Conservation (phyloP, 2,888 invertebrate genomes). For the Tholera decimalis region DNA sequence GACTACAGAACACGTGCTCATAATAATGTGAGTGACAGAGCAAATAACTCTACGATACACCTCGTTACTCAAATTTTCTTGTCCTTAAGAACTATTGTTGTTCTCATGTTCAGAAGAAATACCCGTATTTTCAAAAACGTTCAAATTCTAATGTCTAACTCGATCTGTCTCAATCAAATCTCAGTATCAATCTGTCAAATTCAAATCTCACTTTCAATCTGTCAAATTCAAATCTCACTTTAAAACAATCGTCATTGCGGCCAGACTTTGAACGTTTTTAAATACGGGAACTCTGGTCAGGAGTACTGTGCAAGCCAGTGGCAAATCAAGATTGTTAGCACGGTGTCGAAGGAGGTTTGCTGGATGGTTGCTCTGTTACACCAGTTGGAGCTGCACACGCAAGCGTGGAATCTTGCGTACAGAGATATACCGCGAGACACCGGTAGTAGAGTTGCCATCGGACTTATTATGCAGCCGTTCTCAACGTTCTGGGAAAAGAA, state of each 20-base stretch:
- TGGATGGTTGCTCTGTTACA: constrained; percentile 71
- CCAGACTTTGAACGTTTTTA: neutral
- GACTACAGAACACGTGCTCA: too few species aligned
- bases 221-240: neutral
- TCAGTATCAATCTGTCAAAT: neutral
- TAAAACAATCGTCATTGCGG: too few species aligned
- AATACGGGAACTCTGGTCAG: constrained; percentile 14
- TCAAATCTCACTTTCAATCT: neutral
- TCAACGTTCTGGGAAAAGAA: constrained; percentile 70
- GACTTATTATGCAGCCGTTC: constrained; percentile 81
- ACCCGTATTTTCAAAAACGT: constrained; percentile 5
- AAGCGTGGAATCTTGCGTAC: constrained; percentile 83
- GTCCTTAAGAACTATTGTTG: too few species aligned
- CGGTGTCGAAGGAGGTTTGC: neutral
- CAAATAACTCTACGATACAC: too few species aligned
- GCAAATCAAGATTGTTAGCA: neutral
- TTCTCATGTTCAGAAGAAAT: neutral
- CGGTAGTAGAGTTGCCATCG: constrained; percentile 81
- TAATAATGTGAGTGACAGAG: too few species aligned
- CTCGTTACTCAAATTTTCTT: too few species aligned
- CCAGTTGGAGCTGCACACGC: constrained; percentile 81
- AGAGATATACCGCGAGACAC: constrained; percentile 82
- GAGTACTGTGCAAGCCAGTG: constrained; percentile 1
- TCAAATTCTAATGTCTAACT: neutral
- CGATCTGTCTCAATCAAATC: neutral